Evolutionary conservation across 1,140 invertebrate genomes (phyloP), one percentile per base, ranked within the genome.

Genomic region (Leptinotarsa undecemlineata): DNA sequence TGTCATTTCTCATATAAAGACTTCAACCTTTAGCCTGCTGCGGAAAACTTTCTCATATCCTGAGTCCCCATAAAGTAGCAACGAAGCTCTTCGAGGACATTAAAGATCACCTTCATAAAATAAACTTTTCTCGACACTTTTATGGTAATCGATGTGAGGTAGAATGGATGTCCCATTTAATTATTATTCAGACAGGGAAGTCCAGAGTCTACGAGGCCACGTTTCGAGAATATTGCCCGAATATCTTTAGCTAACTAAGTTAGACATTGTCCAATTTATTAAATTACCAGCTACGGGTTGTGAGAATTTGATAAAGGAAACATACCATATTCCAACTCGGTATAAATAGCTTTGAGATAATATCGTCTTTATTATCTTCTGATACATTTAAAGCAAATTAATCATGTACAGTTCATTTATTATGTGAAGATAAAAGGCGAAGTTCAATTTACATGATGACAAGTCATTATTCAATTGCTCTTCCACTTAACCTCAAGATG

Each of bases 111-210:
- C 51, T 15, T 19, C 23, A 26, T 26, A 26, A 47, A 68, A 68
- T 5, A 68, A 42, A 68, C n/a, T 68, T 68, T 68, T 33, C 33
- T 42, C 23, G 66, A 68, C 66, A 68, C 19, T 68, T 68, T 68
- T 68, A 68, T 42, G 23, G 66, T 47, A 68, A 68, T 68, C 66
- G 66, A 68, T 68, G 42, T 42, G 42, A 68, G 11, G 23, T 42
- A 42, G 51, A 68, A 68, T 19, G 66, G 63, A 23, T 33, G 66
- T 68, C 42, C 66, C 42, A 68, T 68, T 68, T 68, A 68, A 68
- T 68, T 68, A 68, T 68, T 68, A 68, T 68, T 68, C 66, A 68
- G 66, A n/a, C n/a, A 47, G 42, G 23, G 66, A 68, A 42, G 66
- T 68, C 23, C 42, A 48, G 42, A 33, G 11, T 47, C 19, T 47